phyloP scores from a whole-genome alignment of 2,797 vertebrate species.

The Hydrocynus forskahlii region DNA sequence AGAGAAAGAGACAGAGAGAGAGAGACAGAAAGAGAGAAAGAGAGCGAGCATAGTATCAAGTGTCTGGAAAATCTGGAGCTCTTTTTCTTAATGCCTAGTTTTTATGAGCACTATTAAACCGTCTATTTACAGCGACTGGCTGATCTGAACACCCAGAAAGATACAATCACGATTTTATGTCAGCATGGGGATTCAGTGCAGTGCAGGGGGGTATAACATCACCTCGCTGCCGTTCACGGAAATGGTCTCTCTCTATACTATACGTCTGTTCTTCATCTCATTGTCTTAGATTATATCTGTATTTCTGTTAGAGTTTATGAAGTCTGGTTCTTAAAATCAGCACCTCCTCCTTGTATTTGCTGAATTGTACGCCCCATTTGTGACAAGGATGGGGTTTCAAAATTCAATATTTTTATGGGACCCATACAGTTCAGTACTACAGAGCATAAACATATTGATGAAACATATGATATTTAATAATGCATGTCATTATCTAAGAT shows the following conservation, averaged over 20 bases:
- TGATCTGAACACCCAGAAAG: slow-evolving; percentile 47
- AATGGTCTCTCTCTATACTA: too few species aligned
- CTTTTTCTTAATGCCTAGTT: slow-evolving; percentile 62
- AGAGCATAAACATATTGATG: too few species aligned
- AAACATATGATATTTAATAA: too few species aligned
- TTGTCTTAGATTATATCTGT: not conserved
- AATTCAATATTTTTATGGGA: slow-evolving; percentile 20
- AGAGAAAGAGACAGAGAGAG: slow-evolving; percentile 26
- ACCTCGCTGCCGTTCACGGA: not conserved
- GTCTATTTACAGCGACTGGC: slow-evolving; percentile 60
- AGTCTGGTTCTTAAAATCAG: too few species aligned
- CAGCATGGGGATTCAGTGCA: not conserved
- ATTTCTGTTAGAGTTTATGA: too few species aligned
- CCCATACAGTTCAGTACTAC: too few species aligned
- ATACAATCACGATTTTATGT: not conserved
- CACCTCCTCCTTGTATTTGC: too few species aligned
- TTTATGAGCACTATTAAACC: slow-evolving; percentile 70
- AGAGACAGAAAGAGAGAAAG: slow-evolving; percentile 2
- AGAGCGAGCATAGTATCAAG: slow-evolving; percentile 6
- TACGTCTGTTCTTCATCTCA: not conserved
- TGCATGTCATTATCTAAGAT: too few species aligned
- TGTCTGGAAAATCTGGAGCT: slow-evolving; percentile 60
- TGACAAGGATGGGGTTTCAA: not conserved
- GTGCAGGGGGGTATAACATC: not conserved
- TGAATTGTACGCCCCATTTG: too few species aligned